Conservation (phyloP, 2,888 invertebrate genomes). For the Sinodicranocentrus sp. region DNA sequence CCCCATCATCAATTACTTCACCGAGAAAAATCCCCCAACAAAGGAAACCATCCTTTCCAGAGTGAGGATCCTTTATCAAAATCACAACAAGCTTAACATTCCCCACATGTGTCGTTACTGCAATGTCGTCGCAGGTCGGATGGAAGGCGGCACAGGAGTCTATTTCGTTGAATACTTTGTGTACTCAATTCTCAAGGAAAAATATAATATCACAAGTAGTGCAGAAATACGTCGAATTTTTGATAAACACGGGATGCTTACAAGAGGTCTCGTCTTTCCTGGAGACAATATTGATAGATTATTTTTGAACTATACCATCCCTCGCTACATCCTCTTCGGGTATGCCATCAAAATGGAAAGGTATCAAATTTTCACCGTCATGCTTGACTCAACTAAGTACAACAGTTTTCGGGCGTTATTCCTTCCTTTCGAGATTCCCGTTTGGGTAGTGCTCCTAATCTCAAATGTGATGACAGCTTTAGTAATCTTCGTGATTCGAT, state of each 20-base stretch:
- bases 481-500: not conserved
- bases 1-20: conserved; percentile 10
- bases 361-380: conserved; percentile 7
- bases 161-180: conserved; percentile 8
- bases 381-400: not conserved
- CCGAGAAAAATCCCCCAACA: not conserved
- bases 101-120: conserved; percentile 21
- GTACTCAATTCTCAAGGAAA: conserved; percentile 3
- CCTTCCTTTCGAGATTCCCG: not conserved
- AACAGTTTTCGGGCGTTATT: not conserved
- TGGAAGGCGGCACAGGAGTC: not conserved
- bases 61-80: conserved; percentile 9
- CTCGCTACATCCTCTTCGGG: not conserved
- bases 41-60: not conserved
- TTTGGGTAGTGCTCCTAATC: not conserved
- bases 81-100: conserved; percentile 21
- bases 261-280: not conserved
- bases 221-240: conserved; percentile 6
- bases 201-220: conserved; percentile 14
- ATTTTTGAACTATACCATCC: not conserved
- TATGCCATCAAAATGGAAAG: not conserved
- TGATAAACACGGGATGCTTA: conserved; percentile 23
- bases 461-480: not conserved
- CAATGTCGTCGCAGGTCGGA: not conserved
- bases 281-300: not conserved